phyloP scores from a whole-genome alignment of 2,888 invertebrate species.

The Drosophila borborema region DNA sequence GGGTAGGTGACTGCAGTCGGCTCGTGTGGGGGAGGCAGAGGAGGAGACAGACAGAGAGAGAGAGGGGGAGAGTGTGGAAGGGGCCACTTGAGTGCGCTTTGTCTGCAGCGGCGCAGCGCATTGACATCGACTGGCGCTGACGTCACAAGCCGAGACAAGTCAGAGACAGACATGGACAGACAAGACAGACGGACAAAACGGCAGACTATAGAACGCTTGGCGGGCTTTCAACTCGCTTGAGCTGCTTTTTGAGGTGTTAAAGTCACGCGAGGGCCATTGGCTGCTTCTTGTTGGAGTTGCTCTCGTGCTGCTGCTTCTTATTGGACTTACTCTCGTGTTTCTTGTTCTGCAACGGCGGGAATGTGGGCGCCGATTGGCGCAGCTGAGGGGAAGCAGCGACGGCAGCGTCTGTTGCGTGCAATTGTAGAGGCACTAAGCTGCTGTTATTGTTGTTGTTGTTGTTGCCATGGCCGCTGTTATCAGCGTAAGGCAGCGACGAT shows the following conservation, averaged over 20 bases:
- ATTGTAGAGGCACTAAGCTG: slow-evolving; percentile 33
- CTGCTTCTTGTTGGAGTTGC: slow-evolving; percentile 60
- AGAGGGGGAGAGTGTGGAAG: not conserved
- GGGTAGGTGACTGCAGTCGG: slow-evolving; percentile 24
- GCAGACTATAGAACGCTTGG: not conserved
- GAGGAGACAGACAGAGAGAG: not conserved
- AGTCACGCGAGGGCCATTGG: slow-evolving; percentile 48
- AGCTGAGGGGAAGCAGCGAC: slow-evolving; percentile 32
- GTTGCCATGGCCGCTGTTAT: slow-evolving; percentile 72
- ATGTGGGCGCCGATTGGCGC: slow-evolving; percentile 53
- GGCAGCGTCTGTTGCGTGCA: slow-evolving; percentile 29
- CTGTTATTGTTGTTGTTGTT: slow-evolving; percentile 52
- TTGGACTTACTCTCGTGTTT: slow-evolving; percentile 73
- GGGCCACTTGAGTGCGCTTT: slow-evolving; percentile 48
- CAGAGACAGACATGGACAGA: slow-evolving; percentile 14
- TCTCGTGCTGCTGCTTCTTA: slow-evolving; percentile 53
- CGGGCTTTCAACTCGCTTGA: slow-evolving; percentile 45
- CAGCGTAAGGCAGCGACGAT: slow-evolving; percentile 55
- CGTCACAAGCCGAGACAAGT: slow-evolving; percentile 51
- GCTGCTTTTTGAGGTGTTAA: slow-evolving; percentile 70
- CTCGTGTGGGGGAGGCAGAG: not conserved
- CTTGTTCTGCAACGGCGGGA: slow-evolving; percentile 61
- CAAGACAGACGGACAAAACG: slow-evolving; percentile 9
- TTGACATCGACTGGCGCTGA: slow-evolving; percentile 72
- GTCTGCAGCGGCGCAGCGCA: slow-evolving; percentile 60